These are phyloP conservation scores for Meriones unguiculatus DNA, from an alignment of 2,113 vertebrate genomes.

Conservation along the genomic window DNA sequence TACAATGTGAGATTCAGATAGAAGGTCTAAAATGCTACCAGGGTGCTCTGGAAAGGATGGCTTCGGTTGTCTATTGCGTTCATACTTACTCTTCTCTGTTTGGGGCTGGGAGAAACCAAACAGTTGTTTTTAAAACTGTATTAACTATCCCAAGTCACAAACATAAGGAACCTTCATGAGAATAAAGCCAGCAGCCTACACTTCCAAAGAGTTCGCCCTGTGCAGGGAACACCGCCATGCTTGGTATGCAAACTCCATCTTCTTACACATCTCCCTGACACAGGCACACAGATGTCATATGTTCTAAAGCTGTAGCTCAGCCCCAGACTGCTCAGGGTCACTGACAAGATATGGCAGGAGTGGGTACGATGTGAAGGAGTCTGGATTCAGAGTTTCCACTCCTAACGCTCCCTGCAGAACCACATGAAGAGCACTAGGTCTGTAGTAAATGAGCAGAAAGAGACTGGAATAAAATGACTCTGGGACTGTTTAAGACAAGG, in stretches of 20 bases:
- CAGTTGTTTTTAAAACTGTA: neutral
- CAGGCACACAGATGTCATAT: neutral
- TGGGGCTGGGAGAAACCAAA: neutral
- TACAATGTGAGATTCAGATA: neutral
- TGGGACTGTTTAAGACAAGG: too few species aligned
- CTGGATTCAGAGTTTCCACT: neutral
- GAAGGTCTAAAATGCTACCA: neutral
- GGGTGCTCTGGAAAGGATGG: neutral
- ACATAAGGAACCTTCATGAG: neutral
- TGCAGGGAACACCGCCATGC: neutral
- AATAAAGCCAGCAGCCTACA: neutral
- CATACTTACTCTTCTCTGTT: too few species aligned
- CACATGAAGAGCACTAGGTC: neutral
- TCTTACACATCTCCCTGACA: neutral
- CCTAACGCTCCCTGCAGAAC: too few species aligned
- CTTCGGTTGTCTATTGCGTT: too few species aligned
- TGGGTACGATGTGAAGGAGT: neutral
- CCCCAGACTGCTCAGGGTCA: neutral
- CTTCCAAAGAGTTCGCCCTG: neutral
- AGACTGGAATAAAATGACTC: too few species aligned
- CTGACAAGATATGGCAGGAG: neutral
- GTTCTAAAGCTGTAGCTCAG: neutral
- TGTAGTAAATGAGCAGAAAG: too few species aligned
- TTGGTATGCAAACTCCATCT: neutral
- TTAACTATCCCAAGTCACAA: neutral